phyloP scores from a whole-genome alignment of 2,888 invertebrate species.

The Arge pagana region DNA sequence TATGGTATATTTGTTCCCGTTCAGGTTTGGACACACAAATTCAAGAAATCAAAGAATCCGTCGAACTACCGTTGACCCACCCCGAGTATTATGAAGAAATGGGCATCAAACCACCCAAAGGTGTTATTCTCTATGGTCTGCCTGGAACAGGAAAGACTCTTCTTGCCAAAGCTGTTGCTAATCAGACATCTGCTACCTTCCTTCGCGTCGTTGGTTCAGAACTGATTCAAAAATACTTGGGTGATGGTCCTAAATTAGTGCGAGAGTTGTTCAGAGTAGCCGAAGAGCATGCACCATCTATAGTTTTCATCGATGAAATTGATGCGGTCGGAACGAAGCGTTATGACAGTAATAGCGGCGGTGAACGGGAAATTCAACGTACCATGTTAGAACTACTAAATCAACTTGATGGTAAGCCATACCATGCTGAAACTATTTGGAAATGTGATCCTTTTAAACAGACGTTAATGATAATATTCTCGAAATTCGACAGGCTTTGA shows the following conservation, averaged over 20 bases:
- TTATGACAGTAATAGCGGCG: constrained; percentile 99
- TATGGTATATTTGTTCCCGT: constrained; percentile 2
- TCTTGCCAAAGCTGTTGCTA: constrained; percentile 98
- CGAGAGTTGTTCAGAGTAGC: constrained; percentile 98
- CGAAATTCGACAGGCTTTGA: constrained; percentile 47
- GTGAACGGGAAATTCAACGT: constrained; percentile 98
- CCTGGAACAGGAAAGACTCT: constrained; percentile 99
- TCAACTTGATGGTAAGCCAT: constrained; percentile 88
- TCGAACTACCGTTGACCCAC: constrained; percentile 97
- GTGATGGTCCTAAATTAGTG: constrained; percentile 98
- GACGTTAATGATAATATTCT: no score
- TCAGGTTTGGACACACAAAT: constrained; percentile 90
- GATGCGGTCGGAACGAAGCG: constrained; percentile 99
- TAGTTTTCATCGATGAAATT: constrained; percentile 99
- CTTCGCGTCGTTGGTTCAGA: constrained; percentile 99
- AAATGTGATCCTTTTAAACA: neutral
- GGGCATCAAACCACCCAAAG: constrained; percentile 99
- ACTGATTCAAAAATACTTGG: constrained; percentile 97
- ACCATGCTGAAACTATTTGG: neutral
- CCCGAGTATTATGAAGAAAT: constrained; percentile 99
- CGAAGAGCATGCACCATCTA: constrained; percentile 98
- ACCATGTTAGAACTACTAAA: constrained; percentile 99
- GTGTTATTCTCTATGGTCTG: constrained; percentile 96
- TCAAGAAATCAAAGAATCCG: constrained; percentile 97
- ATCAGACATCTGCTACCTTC: constrained; percentile 99